phyloP scores from a whole-genome alignment of 2,113 vertebrate genomes.

The Brachionichthys hirsutus region DNA sequence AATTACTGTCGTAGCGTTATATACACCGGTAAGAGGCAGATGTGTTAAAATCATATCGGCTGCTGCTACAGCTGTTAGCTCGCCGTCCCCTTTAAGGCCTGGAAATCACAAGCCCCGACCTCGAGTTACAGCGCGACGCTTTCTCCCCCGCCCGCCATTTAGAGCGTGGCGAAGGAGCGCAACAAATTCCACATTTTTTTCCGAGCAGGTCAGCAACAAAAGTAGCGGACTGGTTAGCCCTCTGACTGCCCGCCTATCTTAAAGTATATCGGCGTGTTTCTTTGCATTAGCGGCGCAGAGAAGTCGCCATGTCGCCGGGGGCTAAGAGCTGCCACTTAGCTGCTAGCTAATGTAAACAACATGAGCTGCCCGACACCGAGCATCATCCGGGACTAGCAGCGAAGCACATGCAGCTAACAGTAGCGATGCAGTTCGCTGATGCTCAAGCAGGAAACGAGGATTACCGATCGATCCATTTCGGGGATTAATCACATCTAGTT shows the following conservation, averaged over 20 bases:
- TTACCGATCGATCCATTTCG: not conserved
- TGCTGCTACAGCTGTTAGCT: slow-evolving; percentile 11
- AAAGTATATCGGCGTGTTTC: not conserved
- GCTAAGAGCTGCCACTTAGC: slow-evolving; percentile 32
- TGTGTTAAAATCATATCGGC: not conserved
- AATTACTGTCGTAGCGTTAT: not conserved
- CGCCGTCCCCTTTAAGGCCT: slow-evolving; percentile 56
- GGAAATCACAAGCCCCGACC: slow-evolving; percentile 60
- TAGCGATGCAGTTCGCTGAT: not conserved
- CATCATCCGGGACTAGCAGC: slow-evolving; percentile 27
- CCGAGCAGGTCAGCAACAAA: slow-evolving; percentile 30
- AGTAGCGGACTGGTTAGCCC: not conserved
- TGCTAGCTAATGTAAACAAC: slow-evolving; percentile 76
- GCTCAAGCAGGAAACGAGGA: not conserved
- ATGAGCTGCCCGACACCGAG: slow-evolving; percentile 44
- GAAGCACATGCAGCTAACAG: slow-evolving; percentile 62
- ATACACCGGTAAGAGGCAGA: not conserved
- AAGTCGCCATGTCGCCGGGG: slow-evolving; percentile 26
- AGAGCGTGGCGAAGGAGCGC: slow-evolving; percentile 49
- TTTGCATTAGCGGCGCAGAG: not conserved
- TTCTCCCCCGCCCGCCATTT: slow-evolving; percentile 67
- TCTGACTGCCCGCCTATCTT: accelerated
- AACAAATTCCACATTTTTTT: slow-evolving; percentile 6
- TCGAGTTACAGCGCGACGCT: slow-evolving; percentile 60
- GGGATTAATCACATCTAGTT: not conserved